Percentiles rank a stretch among this genome's conserved stretches.
These are phyloP conservation scores for Scaptomyza hsui DNA, from an alignment of 1,140 invertebrate species.

Conservation along the genomic window DNA sequence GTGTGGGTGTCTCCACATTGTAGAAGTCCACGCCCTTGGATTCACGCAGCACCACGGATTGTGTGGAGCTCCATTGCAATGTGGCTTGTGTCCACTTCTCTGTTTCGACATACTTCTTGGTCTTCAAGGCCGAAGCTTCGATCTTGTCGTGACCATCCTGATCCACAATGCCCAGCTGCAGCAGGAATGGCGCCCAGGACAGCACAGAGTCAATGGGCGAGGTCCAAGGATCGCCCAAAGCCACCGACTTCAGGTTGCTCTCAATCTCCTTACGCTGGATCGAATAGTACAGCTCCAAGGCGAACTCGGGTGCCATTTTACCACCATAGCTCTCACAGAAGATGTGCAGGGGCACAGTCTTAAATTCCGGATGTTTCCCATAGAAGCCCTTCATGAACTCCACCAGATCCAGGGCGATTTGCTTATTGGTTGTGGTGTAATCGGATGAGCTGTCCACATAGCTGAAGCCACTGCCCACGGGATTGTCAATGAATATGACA, in stretches of 20 bases:
- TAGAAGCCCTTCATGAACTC: slow-evolving; percentile 89
- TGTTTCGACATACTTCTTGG: slow-evolving; percentile 85
- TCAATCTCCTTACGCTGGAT: slow-evolving; percentile 87
- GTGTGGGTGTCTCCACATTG: slow-evolving; percentile 87
- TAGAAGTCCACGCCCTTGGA: slow-evolving; percentile 91
- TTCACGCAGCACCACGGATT: slow-evolving; percentile 85
- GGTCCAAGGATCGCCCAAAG: slow-evolving; percentile 94
- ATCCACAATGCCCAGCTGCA: slow-evolving; percentile 87
- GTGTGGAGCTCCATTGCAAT: slow-evolving; percentile 87
- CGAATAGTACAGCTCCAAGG: slow-evolving; percentile 85
- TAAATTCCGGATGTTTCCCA: slow-evolving; percentile 87
- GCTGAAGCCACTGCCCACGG: slow-evolving; percentile 94
- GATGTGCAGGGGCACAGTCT: slow-evolving; percentile 91
- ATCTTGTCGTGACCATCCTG: slow-evolving; percentile 86
- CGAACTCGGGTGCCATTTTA: slow-evolving; percentile 95
- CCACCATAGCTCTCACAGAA: slow-evolving; percentile 95
- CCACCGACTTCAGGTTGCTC: slow-evolving; percentile 91
- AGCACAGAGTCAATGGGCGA: slow-evolving; percentile 92
- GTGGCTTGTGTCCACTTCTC: slow-evolving; percentile 87
- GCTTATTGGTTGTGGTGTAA: slow-evolving; percentile 87
- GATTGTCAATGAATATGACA: slow-evolving; percentile 94
- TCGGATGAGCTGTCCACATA: slow-evolving; percentile 87
- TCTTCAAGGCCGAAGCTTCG: slow-evolving; percentile 84
- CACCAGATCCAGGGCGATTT: slow-evolving; percentile 92
- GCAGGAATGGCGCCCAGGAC: slow-evolving; percentile 90